A percentile compares a stretch with the other conserved stretches of the same genome.
phyloP scores from a whole-genome alignment of 92 coral and sea anemone species.

The Umimayanthus kanabou region DNA sequence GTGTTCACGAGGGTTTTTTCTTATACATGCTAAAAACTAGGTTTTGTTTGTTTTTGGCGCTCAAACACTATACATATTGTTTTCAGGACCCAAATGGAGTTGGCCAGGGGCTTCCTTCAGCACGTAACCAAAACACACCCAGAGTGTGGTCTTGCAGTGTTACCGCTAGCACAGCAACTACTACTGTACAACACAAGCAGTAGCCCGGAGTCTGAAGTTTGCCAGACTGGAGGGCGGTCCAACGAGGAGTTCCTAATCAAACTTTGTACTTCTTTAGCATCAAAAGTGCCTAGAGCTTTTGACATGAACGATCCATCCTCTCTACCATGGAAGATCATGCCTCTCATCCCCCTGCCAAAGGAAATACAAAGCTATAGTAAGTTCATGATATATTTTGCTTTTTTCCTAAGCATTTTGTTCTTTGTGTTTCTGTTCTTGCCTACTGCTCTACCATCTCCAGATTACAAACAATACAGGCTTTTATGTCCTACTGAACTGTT shows the following conservation, averaged over 20 bases:
- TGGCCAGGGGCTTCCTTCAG: background rate
- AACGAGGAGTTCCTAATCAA: constrained; percentile 44
- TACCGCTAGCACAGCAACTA: background rate
- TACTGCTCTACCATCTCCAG: background rate
- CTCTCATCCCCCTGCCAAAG: constrained; percentile 52
- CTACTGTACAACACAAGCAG: background rate
- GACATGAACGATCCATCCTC: constrained; percentile 37
- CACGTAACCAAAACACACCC: constrained; percentile 1
- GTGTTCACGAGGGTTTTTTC: no score
- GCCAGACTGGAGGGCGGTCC: constrained; percentile 18
- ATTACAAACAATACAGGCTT: no score
- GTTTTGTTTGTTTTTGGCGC: no score
- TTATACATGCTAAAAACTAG: no score
- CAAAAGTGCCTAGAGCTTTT: constrained; percentile 53
- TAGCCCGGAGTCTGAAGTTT: background rate
- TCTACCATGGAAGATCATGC: constrained; percentile 62
- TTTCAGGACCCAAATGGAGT: background rate
- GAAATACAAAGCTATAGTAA: constrained; percentile 48
- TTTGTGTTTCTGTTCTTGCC: background rate
- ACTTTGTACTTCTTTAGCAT: constrained; percentile 45
- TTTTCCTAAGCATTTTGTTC: no score
- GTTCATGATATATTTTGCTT: background rate
- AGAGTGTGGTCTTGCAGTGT: background rate
- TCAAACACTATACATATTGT: background rate
- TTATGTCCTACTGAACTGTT: background rate